Percentiles rank a stretch among this genome's conserved stretches.
These are phyloP conservation scores for Ferrisia virgata DNA, from an alignment of 2,888 invertebrate genomes.

Conservation along the genomic window DNA sequence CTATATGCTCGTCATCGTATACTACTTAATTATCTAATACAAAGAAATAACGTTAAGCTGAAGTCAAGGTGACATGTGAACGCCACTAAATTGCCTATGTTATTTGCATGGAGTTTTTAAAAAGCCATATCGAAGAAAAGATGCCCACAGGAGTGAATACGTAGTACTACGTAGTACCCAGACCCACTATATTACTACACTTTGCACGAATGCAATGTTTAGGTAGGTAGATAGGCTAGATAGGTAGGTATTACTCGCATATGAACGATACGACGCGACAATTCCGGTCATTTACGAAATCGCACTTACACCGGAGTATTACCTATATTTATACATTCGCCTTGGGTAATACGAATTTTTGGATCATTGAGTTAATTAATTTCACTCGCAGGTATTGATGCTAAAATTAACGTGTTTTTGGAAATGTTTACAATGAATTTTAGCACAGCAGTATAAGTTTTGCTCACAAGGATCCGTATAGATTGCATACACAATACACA, in stretches of 20 bases:
- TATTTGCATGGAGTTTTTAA: slow-evolving; percentile 35
- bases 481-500: background rate
- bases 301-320: background rate
- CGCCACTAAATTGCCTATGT: slow-evolving; percentile 27
- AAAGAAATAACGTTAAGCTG: slow-evolving; percentile 39
- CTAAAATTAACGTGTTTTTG: background rate
- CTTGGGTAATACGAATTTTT: slow-evolving; percentile 8
- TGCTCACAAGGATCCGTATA: background rate
- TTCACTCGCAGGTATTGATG: background rate
- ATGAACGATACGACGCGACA: background rate
- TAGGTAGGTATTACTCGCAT: no score
- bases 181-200: no score
- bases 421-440: background rate
- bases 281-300: background rate
- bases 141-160: no score
- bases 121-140: background rate
- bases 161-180: no score
- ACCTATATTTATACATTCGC: background rate
- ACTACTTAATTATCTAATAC: slow-evolving; percentile 40
- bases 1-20: slow-evolving; percentile 26
- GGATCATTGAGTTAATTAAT: slow-evolving; percentile 15
- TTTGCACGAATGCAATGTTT: background rate
- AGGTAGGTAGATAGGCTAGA: no score
- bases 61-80: slow-evolving; percentile 43
- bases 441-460: background rate